These are phyloP conservation scores for Eilema depressum DNA, from an alignment of 2,888 invertebrate species.

Conservation along the genomic window DNA sequence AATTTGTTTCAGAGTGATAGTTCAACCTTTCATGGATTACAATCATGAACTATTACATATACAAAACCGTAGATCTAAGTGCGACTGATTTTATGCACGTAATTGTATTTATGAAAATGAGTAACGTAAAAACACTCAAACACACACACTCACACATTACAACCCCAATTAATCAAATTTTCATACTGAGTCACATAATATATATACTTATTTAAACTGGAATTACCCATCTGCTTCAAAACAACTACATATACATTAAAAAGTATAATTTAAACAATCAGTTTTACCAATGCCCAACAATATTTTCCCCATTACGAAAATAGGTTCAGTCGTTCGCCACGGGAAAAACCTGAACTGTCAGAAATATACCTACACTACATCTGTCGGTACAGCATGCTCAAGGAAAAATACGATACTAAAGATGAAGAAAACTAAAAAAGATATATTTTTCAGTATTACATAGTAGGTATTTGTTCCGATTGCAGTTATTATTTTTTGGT, in stretches of 20 bases:
- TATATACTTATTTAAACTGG: not conserved
- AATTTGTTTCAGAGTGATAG: not conserved
- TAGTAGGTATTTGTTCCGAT: not conserved
- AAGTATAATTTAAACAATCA: not conserved
- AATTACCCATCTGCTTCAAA: not conserved
- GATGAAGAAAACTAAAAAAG: no score
- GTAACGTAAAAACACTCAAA: not conserved
- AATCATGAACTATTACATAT: no score
- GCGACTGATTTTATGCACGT: not conserved
- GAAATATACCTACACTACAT: not conserved
- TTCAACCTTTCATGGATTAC: no score
- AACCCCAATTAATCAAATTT: not conserved
- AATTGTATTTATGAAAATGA: not conserved
- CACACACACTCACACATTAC: not conserved
- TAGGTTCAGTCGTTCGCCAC: not conserved
- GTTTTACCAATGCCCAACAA: not conserved
- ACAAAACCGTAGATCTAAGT: not conserved
- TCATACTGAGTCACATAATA: not conserved
- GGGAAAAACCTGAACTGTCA: conserved; percentile 1
- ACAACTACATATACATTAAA: not conserved
- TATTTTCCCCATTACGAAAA: not conserved
- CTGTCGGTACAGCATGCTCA: not conserved
- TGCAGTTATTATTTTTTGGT: not conserved
- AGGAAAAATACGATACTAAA: not conserved
- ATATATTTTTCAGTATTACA: no score